A percentile compares a stretch with the other conserved stretches of the same genome.
phyloP scores from a whole-genome alignment of 2,888 invertebrate genomes.

The Chelonus formosanus region DNA sequence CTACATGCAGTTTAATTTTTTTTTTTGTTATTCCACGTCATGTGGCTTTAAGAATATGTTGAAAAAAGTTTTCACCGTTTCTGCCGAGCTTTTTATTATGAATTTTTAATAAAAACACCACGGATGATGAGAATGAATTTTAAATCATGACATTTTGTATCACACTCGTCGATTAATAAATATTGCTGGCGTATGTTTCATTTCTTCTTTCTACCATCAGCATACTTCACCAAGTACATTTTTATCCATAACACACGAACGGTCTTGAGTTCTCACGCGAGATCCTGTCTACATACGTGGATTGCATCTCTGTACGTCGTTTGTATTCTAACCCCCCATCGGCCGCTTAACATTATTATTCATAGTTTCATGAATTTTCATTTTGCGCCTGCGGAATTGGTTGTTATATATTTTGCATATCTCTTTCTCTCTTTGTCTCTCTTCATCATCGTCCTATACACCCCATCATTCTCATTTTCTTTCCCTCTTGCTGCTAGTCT shows the following conservation, averaged over 20 bases:
- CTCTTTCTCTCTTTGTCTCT: conserved; percentile 12
- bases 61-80: no score
- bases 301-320: conserved; percentile 8
- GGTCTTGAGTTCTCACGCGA: conserved; percentile 15
- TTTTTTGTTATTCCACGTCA: no score
- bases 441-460: conserved; percentile 8
- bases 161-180: no score
- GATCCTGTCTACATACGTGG: conserved; percentile 11
- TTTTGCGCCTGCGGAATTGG: conserved; percentile 47
- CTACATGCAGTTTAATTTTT: no score
- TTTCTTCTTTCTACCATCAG: no score
- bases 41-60: no score
- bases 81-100: no score
- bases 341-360: conserved; percentile 53
- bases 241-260: conserved; percentile 22
- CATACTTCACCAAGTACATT: neutral
- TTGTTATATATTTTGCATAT: conserved; percentile 45
- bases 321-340: conserved; percentile 20
- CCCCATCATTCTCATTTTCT: conserved; percentile 19
- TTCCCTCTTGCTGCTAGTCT: conserved; percentile 9
- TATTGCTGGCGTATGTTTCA: no score
- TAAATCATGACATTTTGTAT: no score
- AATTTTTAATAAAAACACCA: no score
- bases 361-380: conserved; percentile 62
- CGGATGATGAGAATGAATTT: no score